Percentiles rank a stretch among this genome's conserved stretches.
phyloP scores from a whole-genome alignment of 2,797 vertebrate genomes.

The Tenualosa ilisha region DNA sequence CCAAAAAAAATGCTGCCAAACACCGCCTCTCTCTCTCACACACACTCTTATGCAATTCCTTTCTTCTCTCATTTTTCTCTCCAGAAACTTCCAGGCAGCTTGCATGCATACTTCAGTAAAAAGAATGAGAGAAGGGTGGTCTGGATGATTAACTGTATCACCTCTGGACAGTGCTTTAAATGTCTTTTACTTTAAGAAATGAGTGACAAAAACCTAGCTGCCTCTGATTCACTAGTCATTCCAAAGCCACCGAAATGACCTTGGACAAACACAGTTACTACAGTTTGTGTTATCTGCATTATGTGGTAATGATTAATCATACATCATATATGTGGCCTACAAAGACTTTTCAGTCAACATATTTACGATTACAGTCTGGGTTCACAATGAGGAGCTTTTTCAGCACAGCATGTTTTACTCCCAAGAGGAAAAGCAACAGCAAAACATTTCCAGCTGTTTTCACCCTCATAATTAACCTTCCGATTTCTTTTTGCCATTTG shows the following conservation, averaged over 20 bases:
- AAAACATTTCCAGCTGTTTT: not conserved
- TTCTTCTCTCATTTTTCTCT: not conserved
- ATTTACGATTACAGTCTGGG: not conserved
- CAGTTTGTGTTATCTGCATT: not conserved
- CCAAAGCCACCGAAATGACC: not conserved
- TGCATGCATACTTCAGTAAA: not conserved
- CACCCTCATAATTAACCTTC: not conserved
- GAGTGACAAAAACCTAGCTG: not conserved
- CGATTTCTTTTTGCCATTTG: not conserved
- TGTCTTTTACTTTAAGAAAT: conserved; percentile 7
- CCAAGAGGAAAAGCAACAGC: not conserved
- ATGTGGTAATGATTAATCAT: not conserved
- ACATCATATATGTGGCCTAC: not conserved
- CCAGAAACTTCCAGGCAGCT: not conserved
- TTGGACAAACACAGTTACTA: not conserved
- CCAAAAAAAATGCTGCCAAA: not conserved
- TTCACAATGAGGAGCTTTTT: not conserved
- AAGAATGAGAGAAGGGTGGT: not conserved
- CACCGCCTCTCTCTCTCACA: conserved; percentile 25
- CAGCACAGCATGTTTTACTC: not conserved
- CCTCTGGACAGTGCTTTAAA: not conserved
- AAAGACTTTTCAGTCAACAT: not conserved
- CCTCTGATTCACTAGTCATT: not conserved
- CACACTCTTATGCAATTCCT: not conserved
- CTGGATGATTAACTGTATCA: not conserved